Base-by-base conservation (phyloP, 2,797 vertebrate genomes). In the Sebastes jordani region DNA sequence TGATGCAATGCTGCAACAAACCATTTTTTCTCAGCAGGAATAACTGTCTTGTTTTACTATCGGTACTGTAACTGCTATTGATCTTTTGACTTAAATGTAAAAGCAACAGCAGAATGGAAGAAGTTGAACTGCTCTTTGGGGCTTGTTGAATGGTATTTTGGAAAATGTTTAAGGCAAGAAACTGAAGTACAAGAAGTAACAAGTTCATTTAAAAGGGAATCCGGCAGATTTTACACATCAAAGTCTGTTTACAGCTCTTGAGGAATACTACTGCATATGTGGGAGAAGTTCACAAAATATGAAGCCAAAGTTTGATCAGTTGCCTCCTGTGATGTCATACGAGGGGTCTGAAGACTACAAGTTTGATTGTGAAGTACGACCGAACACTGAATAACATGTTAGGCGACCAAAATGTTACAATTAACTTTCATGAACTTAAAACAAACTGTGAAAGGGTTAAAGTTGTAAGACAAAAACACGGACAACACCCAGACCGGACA, bases 61-160 rank as follows among this genome's bases (percentile, higher is more conserved):
- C 9, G 16, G 70, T 56, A 16, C 54, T 20, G 16, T 80, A 81
- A 86, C 76, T 78, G 54, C 54, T 82, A 88, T 86, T 54, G 85
- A 83, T 83, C 63, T 49, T 13, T 71, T 68, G 52, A 66, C 55
- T 76, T 67, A 32, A 78, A 77, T 64, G 27, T 67, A 63, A 64
- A 71, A 83, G 56, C 36, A 81, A 56, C 55, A 71, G 80, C 80
- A 62, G 70, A 79, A 69, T 71, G 54, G 58, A 88, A 46, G 25
- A 64, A 38, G 63, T 77, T 70, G 18, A 83, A 61, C 52, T 63
- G 71, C 55, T 82, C 42, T 86, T 74, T 55, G 25, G 59, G 61
- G 38, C 71, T 36, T 68, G 59, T 55, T 64, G 4, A 84, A 68
- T 61, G 54, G 69, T 34, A 68, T 54, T 89, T 16, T 56, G 11